phyloP scores from a whole-genome alignment of 1,140 invertebrate genomes.

The Calephelis virginiensis region DNA sequence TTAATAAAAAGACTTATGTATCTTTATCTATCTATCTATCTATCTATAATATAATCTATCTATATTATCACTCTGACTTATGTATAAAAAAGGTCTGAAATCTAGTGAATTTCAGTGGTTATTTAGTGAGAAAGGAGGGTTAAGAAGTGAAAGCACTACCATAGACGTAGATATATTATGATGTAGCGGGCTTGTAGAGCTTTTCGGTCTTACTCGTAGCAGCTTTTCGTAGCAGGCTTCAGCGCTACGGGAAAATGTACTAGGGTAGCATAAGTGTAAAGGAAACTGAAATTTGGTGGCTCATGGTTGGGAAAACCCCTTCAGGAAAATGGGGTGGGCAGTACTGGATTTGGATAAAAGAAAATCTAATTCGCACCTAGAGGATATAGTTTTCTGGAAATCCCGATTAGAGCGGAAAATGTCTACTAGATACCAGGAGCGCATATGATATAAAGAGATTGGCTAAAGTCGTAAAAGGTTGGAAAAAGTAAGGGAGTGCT shows the following conservation, averaged over 20 bases:
- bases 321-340: constrained; percentile 26
- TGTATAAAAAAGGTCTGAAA: too few relatives aligned
- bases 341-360: constrained; percentile 42
- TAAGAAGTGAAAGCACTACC: neutral
- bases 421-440: constrained; percentile 65
- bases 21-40: too few relatives aligned
- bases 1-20: too few relatives aligned
- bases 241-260: constrained; percentile 44
- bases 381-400: constrained; percentile 62
- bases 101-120: too few relatives aligned
- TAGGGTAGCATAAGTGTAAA: constrained; percentile 37
- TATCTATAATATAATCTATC: too few relatives aligned
- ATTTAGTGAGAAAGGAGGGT: neutral
- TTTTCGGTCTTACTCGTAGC: constrained; percentile 30
- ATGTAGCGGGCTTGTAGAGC: neutral
- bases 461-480: constrained; percentile 22
- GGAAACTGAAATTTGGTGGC: constrained; percentile 25
- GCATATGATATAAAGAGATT: constrained; percentile 33
- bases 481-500: constrained; percentile 45
- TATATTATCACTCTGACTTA: too few relatives aligned
- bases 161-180: neutral
- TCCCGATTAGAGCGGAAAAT: constrained; percentile 76
- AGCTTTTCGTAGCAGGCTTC: constrained; percentile 41
- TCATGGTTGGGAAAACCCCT: constrained; percentile 29
- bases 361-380: constrained; percentile 58